Base-by-base conservation (phyloP, 1,140 invertebrate species). In the Lepidurus apus region DNA sequence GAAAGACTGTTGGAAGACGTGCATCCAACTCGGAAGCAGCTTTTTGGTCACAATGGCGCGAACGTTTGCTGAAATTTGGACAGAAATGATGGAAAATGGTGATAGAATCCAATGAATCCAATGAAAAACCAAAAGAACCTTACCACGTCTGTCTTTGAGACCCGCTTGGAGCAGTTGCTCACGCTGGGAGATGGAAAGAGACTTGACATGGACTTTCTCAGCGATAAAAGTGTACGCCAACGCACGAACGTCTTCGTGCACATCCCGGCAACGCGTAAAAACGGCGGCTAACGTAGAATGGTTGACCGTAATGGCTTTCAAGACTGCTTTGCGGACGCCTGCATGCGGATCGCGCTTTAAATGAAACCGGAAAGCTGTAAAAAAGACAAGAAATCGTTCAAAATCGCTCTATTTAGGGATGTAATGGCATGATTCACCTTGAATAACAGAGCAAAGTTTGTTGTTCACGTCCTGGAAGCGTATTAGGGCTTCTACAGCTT, bases 391-490 rank as follows among this genome's bases (percentile, higher is more conserved):
- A 44, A 80, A 9, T 11, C 74, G 43, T 75, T n/a, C 7, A 26
- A 79, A 53, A 2, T 21, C 42, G 11, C 26, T 13, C n/a, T 43
- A 24, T 78, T 74, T n/a, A 80, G 10, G 24, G 17, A 78, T 74
- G 10, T 79, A 75, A 87, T 1, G 34, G 34, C 2, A 34, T 34
- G 4, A 34, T 34, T 34, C 34, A 34, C 87, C 86, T 83, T 90
- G 88, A 6, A 94, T 91, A 0, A 96, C 90, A 13, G 89, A 89
- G 85, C 95, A 95, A 75, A 91, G 86, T 17, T 89, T 88, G 82
- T 93, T 89, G 42, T 87, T 86, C 0, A 94, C 94, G 81, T 93
- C 91, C 85, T 96, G 94, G 5, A 96, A 86, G 53, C 93, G 87
- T 26, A 91, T 88, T 21, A 96, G 85, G n/a, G 93, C 93, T 43